Conservation (phyloP, 2,113 vertebrate species). For the Chionodraco myersi region DNA sequence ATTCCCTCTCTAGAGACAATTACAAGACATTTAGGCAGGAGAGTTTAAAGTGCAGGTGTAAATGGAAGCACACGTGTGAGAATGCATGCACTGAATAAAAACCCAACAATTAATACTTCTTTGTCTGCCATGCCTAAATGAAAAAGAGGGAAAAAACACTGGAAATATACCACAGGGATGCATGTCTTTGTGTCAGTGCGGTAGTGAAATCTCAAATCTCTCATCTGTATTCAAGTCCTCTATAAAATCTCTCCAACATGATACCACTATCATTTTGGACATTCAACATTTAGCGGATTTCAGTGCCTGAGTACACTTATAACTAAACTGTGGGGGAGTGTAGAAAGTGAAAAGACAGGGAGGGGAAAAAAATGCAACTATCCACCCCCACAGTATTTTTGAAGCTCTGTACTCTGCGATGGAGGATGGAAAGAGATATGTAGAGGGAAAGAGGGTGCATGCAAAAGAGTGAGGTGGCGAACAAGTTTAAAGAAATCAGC, state of each 20-base stretch:
- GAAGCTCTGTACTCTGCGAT: constrained; percentile 49
- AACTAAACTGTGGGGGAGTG: constrained; percentile 72
- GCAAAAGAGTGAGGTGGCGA: neutral
- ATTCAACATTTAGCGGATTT: constrained; percentile 62
- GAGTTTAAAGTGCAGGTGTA: constrained; percentile 33
- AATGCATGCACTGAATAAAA: constrained; percentile 1
- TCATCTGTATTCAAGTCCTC: constrained; percentile 33
- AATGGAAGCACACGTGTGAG: constrained; percentile 28
- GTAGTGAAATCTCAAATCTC: constrained; percentile 1
- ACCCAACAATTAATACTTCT: neutral
- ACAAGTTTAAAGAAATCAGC: constrained; percentile 57
- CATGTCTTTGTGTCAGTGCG: constrained; percentile 13
- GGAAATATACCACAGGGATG: constrained; percentile 2
- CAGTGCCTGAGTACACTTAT: constrained; percentile 56
- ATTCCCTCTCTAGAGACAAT: constrained; percentile 33
- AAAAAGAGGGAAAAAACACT: neutral
- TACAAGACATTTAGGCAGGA: constrained; percentile 30
- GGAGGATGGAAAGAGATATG: neutral
- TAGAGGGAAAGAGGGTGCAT: neutral
- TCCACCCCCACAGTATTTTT: constrained; percentile 70
- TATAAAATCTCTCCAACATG: constrained; percentile 33
- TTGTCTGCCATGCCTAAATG: neutral
- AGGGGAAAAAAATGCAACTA: constrained; percentile 42
- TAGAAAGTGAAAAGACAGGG: constrained; percentile 62
- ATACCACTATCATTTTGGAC: constrained; percentile 53